Percentiles rank a stretch among this genome's conserved stretches.
Conservation (phyloP, 2,888 invertebrate species). For the Elmis aenea region DNA sequence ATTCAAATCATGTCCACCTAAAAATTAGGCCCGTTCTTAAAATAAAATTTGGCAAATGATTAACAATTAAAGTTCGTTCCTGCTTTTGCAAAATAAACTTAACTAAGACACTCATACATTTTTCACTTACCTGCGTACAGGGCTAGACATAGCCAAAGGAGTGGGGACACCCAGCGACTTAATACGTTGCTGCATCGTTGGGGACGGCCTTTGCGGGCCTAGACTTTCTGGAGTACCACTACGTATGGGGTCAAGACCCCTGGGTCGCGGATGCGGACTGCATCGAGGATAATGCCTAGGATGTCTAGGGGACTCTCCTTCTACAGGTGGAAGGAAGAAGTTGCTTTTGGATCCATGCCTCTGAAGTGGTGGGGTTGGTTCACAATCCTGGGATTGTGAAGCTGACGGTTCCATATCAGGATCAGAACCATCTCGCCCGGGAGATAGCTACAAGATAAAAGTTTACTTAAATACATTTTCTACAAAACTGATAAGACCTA, state of each 20-base stretch:
- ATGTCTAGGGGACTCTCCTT: conserved; percentile 50
- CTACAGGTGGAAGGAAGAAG: conserved; percentile 75
- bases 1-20: conserved; percentile 44
- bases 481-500: background rate
- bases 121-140: conserved; percentile 71
- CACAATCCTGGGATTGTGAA: conserved; percentile 88
- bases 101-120: too few species aligned
- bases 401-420: conserved; percentile 59
- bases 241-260: conserved; percentile 57
- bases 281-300: conserved; percentile 61
- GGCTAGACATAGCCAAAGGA: conserved; percentile 81
- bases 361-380: conserved; percentile 82
- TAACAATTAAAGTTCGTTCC: too few species aligned
- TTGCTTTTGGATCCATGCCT: conserved; percentile 82
- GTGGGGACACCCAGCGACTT: conserved; percentile 87
- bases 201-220: conserved; percentile 59
- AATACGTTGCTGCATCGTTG: conserved; percentile 86
- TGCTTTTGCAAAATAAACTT: too few species aligned
- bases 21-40: conserved; percentile 20
- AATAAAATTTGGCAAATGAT: background rate
- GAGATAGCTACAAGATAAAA: conserved; percentile 61
- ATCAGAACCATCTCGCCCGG: conserved; percentile 76
- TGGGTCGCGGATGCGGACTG: conserved; percentile 74
- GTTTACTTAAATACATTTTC: too few species aligned
- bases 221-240: conserved; percentile 42